These are phyloP conservation scores for Drosophila percnosoma DNA, from an alignment of 2,888 invertebrate species.

Conservation along the genomic window DNA sequence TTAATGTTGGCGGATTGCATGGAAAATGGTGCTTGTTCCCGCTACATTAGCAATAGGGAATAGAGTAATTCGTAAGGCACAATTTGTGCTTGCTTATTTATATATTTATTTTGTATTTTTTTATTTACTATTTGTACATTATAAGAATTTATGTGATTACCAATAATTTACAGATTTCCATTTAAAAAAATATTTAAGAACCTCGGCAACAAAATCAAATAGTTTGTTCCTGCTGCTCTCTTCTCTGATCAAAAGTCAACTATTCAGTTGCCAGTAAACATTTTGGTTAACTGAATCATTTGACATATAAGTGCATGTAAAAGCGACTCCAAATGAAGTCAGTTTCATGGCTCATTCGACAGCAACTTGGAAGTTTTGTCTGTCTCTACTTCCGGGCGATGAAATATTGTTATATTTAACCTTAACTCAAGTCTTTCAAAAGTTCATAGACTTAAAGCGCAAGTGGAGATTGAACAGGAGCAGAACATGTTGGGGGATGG, in stretches of 20 bases:
- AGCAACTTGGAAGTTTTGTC: slow-evolving; percentile 43
- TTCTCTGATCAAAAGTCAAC: not conserved
- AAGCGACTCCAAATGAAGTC: slow-evolving; percentile 9
- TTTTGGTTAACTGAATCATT: not conserved
- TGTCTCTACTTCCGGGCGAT: slow-evolving; percentile 31
- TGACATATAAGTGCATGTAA: slow-evolving; percentile 1
- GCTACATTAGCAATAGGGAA: not conserved
- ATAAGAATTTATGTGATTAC: not conserved
- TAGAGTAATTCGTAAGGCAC: not conserved
- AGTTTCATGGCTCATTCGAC: slow-evolving; percentile 42
- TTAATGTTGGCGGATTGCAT: not conserved
- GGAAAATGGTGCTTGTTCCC: not conserved
- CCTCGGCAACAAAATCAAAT: not conserved
- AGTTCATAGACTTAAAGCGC: slow-evolving; percentile 74
- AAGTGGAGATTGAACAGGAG: slow-evolving; percentile 10
- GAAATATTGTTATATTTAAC: slow-evolving; percentile 71
- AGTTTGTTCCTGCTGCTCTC: not conserved
- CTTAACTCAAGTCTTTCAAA: slow-evolving; percentile 73
- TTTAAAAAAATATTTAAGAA: too few species aligned
- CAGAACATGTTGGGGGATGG: not conserved
- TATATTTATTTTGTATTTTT: too few species aligned
- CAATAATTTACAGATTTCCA: not conserved
- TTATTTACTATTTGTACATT: too few species aligned
- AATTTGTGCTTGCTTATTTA: not conserved
- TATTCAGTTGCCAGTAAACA: too few species aligned